These are phyloP conservation scores for Brachionus rotundiformis DNA, from an alignment of 1,140 invertebrate species.

Conservation along the genomic window DNA sequence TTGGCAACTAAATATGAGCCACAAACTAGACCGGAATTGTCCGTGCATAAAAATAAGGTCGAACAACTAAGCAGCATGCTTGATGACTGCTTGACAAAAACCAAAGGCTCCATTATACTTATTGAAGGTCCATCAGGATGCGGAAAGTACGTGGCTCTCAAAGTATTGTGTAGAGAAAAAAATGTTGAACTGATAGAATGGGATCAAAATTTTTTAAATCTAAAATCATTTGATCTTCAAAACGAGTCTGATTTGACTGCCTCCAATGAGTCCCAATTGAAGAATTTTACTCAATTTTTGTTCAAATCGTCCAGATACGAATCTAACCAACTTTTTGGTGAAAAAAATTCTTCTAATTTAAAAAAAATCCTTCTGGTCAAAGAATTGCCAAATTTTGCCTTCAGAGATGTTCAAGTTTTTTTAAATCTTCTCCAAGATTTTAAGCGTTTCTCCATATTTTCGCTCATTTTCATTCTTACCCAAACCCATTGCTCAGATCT, in stretches of 20 bases:
- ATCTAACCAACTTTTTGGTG: conserved; percentile 26
- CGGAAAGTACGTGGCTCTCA: conserved; percentile 31
- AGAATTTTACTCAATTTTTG: conserved; percentile 42
- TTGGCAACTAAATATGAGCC: conserved; percentile 28
- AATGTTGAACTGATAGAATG: conserved; percentile 33
- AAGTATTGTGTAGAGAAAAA: conserved; percentile 48
- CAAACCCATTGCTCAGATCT: background rate
- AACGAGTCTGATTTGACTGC: background rate
- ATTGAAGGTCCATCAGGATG: conserved; percentile 44
- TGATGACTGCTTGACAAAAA: background rate
- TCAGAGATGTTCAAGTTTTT: conserved; percentile 34
- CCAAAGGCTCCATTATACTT: conserved; percentile 19
- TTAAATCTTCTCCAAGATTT: conserved; percentile 23
- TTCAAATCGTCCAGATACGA: conserved; percentile 42
- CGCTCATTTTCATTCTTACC: background rate
- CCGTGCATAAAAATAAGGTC: conserved; percentile 33
- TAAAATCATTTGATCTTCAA: conserved; percentile 44
- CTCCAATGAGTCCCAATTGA: conserved; percentile 31
- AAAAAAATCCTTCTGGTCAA: conserved; percentile 39
- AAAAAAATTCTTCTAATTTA: background rate
- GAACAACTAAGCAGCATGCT: conserved; percentile 36
- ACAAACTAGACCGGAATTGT: background rate
- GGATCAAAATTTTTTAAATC: background rate
- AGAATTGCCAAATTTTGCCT: conserved; percentile 38
- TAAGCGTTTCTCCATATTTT: conserved; percentile 31